Evolutionary conservation across 1,140 invertebrate genomes (phyloP).

Genomic region (Procambarus clarkii): DNA sequence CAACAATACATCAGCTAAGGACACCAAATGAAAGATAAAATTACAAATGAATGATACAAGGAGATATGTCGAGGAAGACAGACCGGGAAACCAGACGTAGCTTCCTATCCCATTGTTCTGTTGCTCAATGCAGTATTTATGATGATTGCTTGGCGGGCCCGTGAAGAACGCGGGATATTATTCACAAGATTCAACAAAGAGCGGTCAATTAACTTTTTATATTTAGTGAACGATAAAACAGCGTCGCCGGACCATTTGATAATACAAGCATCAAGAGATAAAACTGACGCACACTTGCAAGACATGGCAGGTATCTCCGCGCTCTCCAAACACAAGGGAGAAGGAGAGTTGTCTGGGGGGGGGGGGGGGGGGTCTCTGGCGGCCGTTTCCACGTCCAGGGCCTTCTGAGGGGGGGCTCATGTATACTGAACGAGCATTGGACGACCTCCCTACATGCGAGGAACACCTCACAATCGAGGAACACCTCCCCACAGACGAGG

Average conservation of each 20-base stretch:
- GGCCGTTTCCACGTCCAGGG: neutral
- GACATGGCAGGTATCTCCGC: neutral
- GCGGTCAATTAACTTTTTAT: conserved; percentile 29
- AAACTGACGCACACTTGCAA: neutral
- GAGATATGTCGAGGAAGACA: neutral
- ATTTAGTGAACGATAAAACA: conserved; percentile 18
- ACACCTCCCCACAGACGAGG: too few species aligned
- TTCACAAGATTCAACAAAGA: conserved; percentile 29
- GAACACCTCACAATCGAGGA: too few species aligned
- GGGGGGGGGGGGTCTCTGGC: neutral
- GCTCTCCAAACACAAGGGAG: neutral
- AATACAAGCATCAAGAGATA: neutral
- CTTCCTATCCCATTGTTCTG: neutral
- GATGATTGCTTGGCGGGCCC: conserved; percentile 23
- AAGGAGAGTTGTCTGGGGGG: too few species aligned
- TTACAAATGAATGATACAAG: neutral
- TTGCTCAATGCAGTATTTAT: conserved; percentile 34
- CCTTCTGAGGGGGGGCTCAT: neutral
- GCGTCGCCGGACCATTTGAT: neutral
- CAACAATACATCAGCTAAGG: neutral
- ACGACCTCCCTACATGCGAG: neutral
- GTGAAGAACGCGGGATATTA: neutral
- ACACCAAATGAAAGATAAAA: neutral
- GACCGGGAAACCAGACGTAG: neutral
- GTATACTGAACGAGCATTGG: neutral